Conservation (phyloP, 2,113 vertebrate genomes). For the Procapra przewalskii region DNA sequence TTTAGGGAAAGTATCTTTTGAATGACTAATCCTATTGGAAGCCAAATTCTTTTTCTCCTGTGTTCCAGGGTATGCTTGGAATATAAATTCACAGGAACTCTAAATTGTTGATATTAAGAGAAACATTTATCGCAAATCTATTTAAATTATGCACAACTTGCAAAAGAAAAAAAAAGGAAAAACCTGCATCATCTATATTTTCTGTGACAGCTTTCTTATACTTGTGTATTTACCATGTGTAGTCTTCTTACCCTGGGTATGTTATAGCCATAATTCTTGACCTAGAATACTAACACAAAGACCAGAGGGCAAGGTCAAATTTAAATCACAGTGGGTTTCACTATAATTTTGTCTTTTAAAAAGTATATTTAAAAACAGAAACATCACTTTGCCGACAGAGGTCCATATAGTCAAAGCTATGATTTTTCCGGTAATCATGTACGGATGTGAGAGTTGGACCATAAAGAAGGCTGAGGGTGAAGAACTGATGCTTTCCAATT, state of each 20-base stretch:
- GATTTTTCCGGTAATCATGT: neutral
- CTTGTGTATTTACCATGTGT: no score
- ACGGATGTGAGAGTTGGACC: neutral
- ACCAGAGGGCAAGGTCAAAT: neutral
- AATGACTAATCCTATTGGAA: neutral
- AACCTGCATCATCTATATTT: neutral
- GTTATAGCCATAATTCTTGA: neutral
- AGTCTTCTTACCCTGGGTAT: neutral
- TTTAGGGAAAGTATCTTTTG: neutral
- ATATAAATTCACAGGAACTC: neutral
- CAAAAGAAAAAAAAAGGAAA: neutral
- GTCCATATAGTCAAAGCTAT: neutral
- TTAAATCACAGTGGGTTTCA: neutral
- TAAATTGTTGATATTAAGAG: constrained; percentile 25
- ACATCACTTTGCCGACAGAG: neutral
- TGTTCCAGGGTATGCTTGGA: constrained; percentile 1
- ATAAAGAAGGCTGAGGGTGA: neutral
- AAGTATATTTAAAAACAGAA: neutral
- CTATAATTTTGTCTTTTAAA: neutral
- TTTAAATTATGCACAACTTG: neutral
- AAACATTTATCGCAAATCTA: neutral
- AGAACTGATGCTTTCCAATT: neutral
- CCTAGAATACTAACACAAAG: neutral
- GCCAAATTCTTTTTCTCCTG: neutral
- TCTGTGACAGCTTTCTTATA: neutral